Conservation (phyloP, 64 coral and sea anemone species). For the Stichodactyla mertensii region DNA sequence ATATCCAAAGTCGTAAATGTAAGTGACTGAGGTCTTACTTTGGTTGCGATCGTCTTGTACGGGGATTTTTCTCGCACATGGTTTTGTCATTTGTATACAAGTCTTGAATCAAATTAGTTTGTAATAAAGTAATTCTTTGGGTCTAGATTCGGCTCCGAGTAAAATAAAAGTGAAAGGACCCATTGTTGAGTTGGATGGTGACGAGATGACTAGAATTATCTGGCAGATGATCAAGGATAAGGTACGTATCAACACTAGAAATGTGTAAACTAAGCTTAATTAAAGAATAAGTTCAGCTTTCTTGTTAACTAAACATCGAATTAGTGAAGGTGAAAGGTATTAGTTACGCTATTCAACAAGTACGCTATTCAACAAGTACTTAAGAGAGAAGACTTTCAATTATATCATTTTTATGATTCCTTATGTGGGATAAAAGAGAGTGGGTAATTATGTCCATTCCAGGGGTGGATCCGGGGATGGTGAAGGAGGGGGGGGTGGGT, state of each 20-base stretch:
- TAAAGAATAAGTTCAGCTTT: too few relatives aligned
- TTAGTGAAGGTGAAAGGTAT: background rate
- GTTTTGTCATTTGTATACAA: background rate
- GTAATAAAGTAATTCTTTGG: background rate
- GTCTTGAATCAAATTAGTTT: background rate
- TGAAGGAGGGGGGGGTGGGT: too few relatives aligned
- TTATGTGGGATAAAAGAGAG: too few relatives aligned
- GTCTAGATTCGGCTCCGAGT: conserved; percentile 40
- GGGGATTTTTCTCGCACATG: conserved; percentile 11
- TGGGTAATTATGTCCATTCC: too few relatives aligned
- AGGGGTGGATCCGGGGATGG: too few relatives aligned
- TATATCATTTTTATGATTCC: too few relatives aligned
- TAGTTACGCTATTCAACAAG: too few relatives aligned
- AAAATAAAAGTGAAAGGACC: conserved; percentile 81
- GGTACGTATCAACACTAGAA: conserved; percentile 25
- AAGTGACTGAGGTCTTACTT: conserved; percentile 7
- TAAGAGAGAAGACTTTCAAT: too few relatives aligned
- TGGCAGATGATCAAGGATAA: conserved; percentile 99
- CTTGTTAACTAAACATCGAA: background rate
- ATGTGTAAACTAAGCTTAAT: too few relatives aligned
- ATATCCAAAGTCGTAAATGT: conserved; percentile 57
- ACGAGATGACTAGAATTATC: conserved; percentile 98
- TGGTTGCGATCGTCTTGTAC: background rate
- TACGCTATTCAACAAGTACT: too few relatives aligned
- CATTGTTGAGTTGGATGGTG: conserved; percentile 93